These are phyloP conservation scores for Acipenser oxyrinchus DNA, from an alignment of 2,797 vertebrate species.

Conservation along the genomic window DNA sequence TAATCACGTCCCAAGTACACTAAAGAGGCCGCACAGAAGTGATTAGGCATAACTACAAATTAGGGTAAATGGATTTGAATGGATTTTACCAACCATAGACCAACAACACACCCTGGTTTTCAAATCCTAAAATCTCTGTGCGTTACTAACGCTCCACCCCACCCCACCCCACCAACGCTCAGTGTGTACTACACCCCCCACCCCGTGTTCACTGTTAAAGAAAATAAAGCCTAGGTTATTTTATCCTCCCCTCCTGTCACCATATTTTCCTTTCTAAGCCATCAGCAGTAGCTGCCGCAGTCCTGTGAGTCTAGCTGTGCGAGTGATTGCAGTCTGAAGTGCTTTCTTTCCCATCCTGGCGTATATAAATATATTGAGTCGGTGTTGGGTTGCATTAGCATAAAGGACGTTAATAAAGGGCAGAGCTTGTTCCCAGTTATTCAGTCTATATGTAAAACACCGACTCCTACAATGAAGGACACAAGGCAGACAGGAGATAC, in stretches of 20 bases:
- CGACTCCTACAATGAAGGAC: slow-evolving; percentile 27
- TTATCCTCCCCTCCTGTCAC: not conserved
- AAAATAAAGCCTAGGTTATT: not conserved
- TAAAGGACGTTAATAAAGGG: slow-evolving; percentile 52
- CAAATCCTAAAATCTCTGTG: too few species aligned
- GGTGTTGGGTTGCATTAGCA: slow-evolving; percentile 43
- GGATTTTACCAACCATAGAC: too few species aligned
- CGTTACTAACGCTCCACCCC: too few species aligned
- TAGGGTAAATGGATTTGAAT: too few species aligned
- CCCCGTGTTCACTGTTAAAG: too few species aligned
- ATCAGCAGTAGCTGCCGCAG: not conserved
- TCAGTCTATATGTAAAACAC: slow-evolving; percentile 64
- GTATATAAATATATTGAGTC: slow-evolving; percentile 14
- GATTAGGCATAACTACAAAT: too few species aligned
- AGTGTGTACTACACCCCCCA: too few species aligned
- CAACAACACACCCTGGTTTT: too few species aligned
- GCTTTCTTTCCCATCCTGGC: slow-evolving; percentile 11
- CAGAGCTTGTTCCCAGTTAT: slow-evolving; percentile 44
- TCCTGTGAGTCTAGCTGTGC: not conserved
- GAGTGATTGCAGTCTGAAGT: not conserved
- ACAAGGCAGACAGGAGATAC: slow-evolving; percentile 6
- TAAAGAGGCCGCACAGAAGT: too few species aligned
- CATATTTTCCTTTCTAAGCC: not conserved
- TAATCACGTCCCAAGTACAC: too few species aligned
- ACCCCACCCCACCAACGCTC: too few species aligned